Base-by-base conservation (phyloP, 2,888 invertebrate species). In the Drosophila dives region DNA sequence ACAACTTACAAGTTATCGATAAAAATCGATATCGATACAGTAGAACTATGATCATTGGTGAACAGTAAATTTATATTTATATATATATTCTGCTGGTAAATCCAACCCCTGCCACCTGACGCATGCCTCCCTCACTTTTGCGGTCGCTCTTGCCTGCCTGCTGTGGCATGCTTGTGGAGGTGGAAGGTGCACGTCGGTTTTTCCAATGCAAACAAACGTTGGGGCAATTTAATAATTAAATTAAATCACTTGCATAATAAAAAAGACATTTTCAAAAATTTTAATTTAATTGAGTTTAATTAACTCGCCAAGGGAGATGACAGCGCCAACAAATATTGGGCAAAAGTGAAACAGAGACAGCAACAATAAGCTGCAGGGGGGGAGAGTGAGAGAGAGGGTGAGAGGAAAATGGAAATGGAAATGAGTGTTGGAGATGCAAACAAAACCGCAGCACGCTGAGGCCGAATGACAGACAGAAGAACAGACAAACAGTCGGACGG, bases 231-330 rank as follows among this genome's bases (percentile, higher is more conserved):
- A 85, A 88, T 89, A 86, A 86, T 89, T 86, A 78, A 86, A 86
- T 86, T 79, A 86, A 86, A 86, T 89, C 86, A 86, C 90, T 89
- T 89, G 90, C 90, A 89, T 89, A 86, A 88, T 88, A 87, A 90
- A 87, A 86, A 86, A 83, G 75, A 87, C 83, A 76, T 81, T 85
- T 79, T 83, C 78, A 81, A 88, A 84, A 88, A 83, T 84, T 78
- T 87, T 91, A 92, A 91, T 92, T 91, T 90, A 91, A 92, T 92
- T 90, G 90, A 90, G 88, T 91, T 92, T 92, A 92, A 92, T 92
- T 92, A 92, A 92, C 86, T 91, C 90, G 88, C 90, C 80, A 80
- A 80, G 90, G 91, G 88, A 91, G 90, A 86, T 79, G 86, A 88
- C 88, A 81, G 80, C 83, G 83, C 83, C 77, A 76, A 76, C 89